Evolutionary conservation across 2,113 vertebrate species (phyloP).

Genomic region (Burhinus oedicnemus): DNA sequence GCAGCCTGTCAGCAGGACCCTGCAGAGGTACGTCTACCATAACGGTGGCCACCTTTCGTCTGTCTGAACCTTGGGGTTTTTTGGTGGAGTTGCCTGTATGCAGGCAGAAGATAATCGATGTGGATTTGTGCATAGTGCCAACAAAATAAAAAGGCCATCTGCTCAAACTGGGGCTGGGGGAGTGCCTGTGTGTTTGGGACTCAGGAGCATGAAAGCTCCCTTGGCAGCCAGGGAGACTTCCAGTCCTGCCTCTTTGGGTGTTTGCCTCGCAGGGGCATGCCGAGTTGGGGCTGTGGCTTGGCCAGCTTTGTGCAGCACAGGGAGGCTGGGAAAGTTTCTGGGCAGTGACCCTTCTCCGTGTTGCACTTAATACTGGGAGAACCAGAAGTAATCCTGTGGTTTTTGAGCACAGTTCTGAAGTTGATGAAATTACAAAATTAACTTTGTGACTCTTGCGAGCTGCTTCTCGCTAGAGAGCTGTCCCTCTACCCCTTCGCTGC

Average conservation of each 20-base stretch:
- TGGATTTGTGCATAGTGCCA: neutral
- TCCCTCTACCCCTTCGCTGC: neutral
- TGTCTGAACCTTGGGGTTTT: neutral
- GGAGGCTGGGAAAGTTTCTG: neutral
- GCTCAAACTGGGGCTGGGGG: neutral
- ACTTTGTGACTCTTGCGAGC: neutral
- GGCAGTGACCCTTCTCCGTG: neutral
- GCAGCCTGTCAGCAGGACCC: neutral
- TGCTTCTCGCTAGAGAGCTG: fast-evolving
- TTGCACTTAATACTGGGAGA: neutral
- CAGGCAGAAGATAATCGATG: fast-evolving
- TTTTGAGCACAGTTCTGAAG: fast-evolving
- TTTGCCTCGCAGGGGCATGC: too few relatives aligned
- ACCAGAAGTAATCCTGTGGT: neutral
- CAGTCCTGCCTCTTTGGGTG: neutral
- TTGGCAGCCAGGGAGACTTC: fast-evolving
- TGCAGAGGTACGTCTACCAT: neutral
- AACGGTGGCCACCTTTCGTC: fast-evolving
- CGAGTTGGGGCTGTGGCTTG: fast-evolving
- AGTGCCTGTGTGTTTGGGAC: neutral
- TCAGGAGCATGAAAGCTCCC: neutral
- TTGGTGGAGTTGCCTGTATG: neutral
- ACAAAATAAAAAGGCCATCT: neutral
- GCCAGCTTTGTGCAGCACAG: fast-evolving
- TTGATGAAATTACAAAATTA: too few relatives aligned